Evolutionary conservation across 2,888 invertebrate species (phyloP).

Genomic region (Tipula lateralis): DNA sequence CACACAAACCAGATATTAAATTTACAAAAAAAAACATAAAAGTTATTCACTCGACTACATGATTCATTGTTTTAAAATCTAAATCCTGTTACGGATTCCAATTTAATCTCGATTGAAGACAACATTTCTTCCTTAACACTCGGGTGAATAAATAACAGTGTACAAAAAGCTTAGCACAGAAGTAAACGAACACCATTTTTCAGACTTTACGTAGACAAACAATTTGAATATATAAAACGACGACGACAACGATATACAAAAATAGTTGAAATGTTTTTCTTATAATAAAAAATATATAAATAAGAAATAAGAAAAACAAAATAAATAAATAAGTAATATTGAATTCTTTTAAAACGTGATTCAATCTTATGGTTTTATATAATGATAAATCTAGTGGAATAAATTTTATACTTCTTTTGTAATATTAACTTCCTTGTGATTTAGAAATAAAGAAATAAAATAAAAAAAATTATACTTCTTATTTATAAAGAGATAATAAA

Average conservation of each 20-base stretch:
- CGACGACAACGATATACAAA: not conserved
- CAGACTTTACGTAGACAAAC: not conserved
- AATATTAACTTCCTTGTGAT: constrained; percentile 19
- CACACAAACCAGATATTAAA: not conserved
- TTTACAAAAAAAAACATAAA: no score
- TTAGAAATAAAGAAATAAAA: not conserved
- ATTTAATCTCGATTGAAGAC: not conserved
- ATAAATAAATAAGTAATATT: constrained; percentile 2
- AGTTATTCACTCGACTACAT: no score
- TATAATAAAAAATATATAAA: not conserved
- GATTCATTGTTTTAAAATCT: not conserved
- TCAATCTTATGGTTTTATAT: constrained; percentile 14
- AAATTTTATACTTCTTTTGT: constrained; percentile 9
- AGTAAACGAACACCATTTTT: not conserved
- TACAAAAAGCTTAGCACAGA: not conserved
- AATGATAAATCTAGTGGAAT: constrained; percentile 9
- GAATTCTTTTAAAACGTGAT: constrained; percentile 6
- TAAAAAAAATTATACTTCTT: not conserved
- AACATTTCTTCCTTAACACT: no score
- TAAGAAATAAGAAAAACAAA: not conserved
- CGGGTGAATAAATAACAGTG: no score
- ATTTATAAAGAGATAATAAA: constrained; percentile 24
- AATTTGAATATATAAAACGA: not conserved
- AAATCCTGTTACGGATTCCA: not conserved
- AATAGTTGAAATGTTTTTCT: not conserved